These are phyloP conservation scores for Fissipunctia ypsillon DNA, from an alignment of 2,888 invertebrate genomes.

Conservation along the genomic window DNA sequence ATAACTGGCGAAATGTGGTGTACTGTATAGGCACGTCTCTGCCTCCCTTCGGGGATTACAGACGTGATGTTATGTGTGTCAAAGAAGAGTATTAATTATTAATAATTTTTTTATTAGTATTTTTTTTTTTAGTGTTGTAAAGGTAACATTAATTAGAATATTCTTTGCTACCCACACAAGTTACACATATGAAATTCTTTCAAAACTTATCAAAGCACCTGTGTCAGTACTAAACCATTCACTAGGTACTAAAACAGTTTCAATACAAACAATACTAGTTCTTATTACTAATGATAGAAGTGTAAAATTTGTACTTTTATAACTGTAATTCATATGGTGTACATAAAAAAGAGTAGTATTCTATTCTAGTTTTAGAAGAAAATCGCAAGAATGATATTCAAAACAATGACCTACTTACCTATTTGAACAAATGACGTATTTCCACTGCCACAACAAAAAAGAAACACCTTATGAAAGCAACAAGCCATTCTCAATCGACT, in stretches of 20 bases:
- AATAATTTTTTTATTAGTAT: too few species aligned
- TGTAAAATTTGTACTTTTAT: too few species aligned
- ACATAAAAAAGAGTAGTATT: too few species aligned
- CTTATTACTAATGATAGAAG: neutral
- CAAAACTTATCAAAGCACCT: neutral
- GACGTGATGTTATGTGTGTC: too few species aligned
- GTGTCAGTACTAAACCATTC: neutral
- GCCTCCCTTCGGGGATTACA: too few species aligned
- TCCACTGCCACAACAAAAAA: neutral
- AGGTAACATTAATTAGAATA: too few species aligned
- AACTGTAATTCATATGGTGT: too few species aligned
- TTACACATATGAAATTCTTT: neutral
- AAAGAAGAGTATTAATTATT: too few species aligned
- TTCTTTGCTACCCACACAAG: too few species aligned
- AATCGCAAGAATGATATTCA: neutral
- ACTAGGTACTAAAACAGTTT: neutral
- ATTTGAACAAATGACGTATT: neutral
- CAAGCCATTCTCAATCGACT: slow-evolving; percentile 26
- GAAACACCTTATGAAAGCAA: neutral
- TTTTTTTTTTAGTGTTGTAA: too few species aligned
- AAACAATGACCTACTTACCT: neutral
- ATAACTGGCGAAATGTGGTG: too few species aligned
- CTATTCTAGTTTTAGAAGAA: neutral
- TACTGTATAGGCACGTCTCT: too few species aligned
- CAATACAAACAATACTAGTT: neutral